A percentile compares a stretch with the other conserved stretches of the same genome.
These are phyloP conservation scores for Acromyrmex echinatior DNA, from an alignment of 1,140 invertebrate species.

Conservation along the genomic window DNA sequence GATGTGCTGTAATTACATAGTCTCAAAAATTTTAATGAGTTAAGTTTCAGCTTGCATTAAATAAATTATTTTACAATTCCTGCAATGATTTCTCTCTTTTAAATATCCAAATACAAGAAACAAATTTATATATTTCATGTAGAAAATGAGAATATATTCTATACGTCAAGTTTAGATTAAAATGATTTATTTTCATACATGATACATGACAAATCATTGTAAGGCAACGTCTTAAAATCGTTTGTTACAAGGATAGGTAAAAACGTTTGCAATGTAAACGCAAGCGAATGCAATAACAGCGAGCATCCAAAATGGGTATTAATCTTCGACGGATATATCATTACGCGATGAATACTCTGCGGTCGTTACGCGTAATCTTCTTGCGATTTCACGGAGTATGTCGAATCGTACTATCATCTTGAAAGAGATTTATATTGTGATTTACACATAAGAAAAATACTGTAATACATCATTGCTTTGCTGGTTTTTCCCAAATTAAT, in stretches of 20 bases:
- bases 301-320: conserved; percentile 74
- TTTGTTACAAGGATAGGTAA: conserved; percentile 15
- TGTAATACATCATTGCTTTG: neutral
- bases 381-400: conserved; percentile 60
- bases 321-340: conserved; percentile 76
- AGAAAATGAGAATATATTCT: neutral
- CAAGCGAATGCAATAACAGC: conserved; percentile 66
- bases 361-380: conserved; percentile 58
- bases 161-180: neutral
- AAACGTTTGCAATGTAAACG: conserved; percentile 48
- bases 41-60: neutral
- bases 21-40: neutral
- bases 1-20: neutral
- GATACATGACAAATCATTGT: neutral
- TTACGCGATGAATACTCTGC: conserved; percentile 40
- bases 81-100: neutral
- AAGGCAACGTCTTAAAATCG: conserved; percentile 16
- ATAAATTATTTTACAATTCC: neutral
- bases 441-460: conserved; percentile 29
- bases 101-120: neutral
- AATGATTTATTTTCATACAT: neutral
- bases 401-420: conserved; percentile 27
- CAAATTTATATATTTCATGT: neutral
- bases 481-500: conserved; percentile 22
- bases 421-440: conserved; percentile 32